Base-by-base conservation (phyloP, 2,888 invertebrate genomes). In the Drosophila mulleri region DNA sequence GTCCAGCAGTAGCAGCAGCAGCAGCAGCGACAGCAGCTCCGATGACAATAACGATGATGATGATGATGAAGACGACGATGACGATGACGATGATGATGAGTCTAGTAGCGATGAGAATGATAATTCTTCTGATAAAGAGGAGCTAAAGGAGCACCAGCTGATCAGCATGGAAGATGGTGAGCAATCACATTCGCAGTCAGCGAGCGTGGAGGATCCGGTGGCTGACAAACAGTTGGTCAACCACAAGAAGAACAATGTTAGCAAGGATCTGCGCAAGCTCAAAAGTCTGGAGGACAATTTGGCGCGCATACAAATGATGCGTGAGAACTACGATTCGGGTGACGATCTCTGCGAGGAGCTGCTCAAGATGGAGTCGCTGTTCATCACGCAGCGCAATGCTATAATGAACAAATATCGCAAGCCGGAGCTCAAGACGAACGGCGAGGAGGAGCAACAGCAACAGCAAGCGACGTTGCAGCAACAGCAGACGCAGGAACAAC, bases 291-390 rank as follows among this genome's bases (percentile, higher is more conserved):
- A 92, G 47, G 92, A 91, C 23, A 92, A 92, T 66, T 72, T 92
- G 14, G 85, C 91, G 2, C 90, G 92, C 54, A 92, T 92, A 63
- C 92, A 92, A 72, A 91, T 89, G 89, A 92, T 92, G 92, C 88
- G 92, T 1, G 90, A 91, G 11, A 92, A 91, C 58, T 92, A 91
- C 56, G 92, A 92, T 67, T 89, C 92, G 0, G 91, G 90, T 1
- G 92, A 92, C 74, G 92, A 92, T 72, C 91, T 92, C 3, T 89
- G 91, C 61, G 92, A 92, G 47, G 92, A 92, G 63, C 71, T 92
- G 37, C 81, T 89, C 2, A 92, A 92, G 75, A 92, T 92, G 92
- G 91, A 92, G 39, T 91, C 89, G 18, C 66, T 92, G 8, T 91
- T 92, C 26, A 60, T 92, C 4, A 86, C 89, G 52, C 92, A 92